Conservation (phyloP, 2,888 invertebrate genomes). For the Epirrhoe tristata region DNA sequence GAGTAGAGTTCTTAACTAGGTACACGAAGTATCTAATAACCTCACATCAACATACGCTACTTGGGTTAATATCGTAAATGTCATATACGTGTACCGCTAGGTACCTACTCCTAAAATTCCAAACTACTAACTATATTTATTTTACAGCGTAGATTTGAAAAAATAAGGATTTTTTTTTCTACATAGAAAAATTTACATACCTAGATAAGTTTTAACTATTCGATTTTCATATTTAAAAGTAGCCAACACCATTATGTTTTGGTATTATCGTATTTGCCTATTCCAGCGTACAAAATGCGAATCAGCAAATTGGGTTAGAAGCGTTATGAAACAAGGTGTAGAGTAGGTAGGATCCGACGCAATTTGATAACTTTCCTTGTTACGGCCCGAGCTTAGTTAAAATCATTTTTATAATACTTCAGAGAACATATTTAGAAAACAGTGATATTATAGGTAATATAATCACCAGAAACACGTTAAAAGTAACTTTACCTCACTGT, state of each 20-base stretch:
- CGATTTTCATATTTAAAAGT: not conserved
- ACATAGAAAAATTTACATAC: not conserved
- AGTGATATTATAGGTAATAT: not conserved
- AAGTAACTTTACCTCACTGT: not conserved
- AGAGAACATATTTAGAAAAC: not conserved
- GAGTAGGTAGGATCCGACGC: constrained; percentile 31
- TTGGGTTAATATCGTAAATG: too few relatives aligned
- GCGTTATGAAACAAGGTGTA: constrained; percentile 35
- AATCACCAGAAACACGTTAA: not conserved
- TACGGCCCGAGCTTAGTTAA: constrained; percentile 22
- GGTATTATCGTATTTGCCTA: constrained; percentile 31
- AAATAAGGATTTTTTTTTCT: too few relatives aligned
- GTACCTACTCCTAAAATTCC: too few relatives aligned
- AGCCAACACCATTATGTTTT: not conserved
- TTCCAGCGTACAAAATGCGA: constrained; percentile 30
- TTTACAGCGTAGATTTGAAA: too few relatives aligned
- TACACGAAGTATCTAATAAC: too few relatives aligned
- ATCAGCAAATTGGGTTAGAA: constrained; percentile 38
- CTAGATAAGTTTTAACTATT: not conserved
- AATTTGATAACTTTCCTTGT: constrained; percentile 61
- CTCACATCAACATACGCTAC: too few relatives aligned
- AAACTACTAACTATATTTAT: too few relatives aligned
- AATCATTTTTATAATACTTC: constrained; percentile 18
- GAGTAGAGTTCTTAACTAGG: too few relatives aligned
- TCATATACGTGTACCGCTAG: too few relatives aligned